A percentile compares a stretch with the other conserved stretches of the same genome.
phyloP scores from a whole-genome alignment of 2,888 invertebrate species.

The Drosophila pseudotakahashii region DNA sequence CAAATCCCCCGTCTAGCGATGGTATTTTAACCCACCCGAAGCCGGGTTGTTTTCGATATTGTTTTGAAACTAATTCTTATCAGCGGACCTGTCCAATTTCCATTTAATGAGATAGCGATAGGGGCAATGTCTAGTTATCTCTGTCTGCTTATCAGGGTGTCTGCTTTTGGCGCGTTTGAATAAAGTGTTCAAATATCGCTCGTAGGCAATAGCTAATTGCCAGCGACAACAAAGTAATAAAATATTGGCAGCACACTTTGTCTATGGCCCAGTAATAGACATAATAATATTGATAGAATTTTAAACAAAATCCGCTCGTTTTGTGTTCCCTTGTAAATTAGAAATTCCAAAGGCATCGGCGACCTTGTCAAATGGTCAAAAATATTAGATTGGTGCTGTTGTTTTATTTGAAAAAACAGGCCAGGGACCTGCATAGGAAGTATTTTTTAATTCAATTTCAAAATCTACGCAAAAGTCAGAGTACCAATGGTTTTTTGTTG shows the following conservation, averaged over 20 bases:
- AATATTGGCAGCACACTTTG: conserved; percentile 29
- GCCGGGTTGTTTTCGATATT: conserved; percentile 29
- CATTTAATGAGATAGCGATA: conserved; percentile 29
- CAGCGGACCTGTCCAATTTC: conserved; percentile 27
- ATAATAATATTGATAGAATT: conserved; percentile 27
- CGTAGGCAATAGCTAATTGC: conserved; percentile 25
- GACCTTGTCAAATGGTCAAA: conserved; percentile 48
- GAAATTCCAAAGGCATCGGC: conserved; percentile 38
- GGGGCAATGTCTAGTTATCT: conserved; percentile 10
- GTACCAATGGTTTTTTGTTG: conserved; percentile 9
- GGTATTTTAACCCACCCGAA: conserved; percentile 24
- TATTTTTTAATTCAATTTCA: conserved; percentile 13
- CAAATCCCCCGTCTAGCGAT: conserved; percentile 31
- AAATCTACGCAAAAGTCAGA: conserved; percentile 32
- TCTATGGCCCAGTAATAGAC: conserved; percentile 12
- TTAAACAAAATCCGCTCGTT: conserved; percentile 5
- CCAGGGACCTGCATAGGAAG: conserved; percentile 40
- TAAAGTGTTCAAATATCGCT: conserved; percentile 35
- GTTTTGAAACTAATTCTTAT: conserved; percentile 17
- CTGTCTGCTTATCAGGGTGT: conserved; percentile 39
- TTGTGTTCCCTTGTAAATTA: conserved; percentile 21
- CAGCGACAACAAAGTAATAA: conserved; percentile 35
- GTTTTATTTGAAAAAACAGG: conserved; percentile 18
- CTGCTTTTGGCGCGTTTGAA: conserved; percentile 27
- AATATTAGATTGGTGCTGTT: conserved; percentile 1